Evolutionary conservation across 1,140 invertebrate genomes (phyloP).

Genomic region (Aphaenogaster rudis): DNA sequence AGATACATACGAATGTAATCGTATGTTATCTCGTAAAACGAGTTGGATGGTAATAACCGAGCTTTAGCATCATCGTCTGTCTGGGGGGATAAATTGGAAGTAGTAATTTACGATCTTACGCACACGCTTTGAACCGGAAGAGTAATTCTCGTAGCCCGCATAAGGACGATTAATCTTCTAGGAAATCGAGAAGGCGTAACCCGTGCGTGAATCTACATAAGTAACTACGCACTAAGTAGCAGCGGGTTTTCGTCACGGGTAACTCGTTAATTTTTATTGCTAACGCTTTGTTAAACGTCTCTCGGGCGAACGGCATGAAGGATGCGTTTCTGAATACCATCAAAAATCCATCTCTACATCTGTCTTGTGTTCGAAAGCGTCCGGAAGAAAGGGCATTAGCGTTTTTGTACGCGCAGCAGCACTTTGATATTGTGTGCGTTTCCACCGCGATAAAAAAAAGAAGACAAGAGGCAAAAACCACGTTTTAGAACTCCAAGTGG

Average conservation of each 20-base stretch:
- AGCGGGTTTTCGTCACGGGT: not conserved
- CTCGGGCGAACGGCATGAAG: not conserved
- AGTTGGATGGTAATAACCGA: slow-evolving; percentile 41
- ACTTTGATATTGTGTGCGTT: slow-evolving; percentile 33
- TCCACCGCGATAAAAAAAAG: not conserved
- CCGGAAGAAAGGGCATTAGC: slow-evolving; percentile 39
- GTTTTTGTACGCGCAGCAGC: slow-evolving; percentile 25
- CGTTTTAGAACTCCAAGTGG: not conserved
- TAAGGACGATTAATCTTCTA: slow-evolving; percentile 67
- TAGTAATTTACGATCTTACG: slow-evolving; percentile 55
- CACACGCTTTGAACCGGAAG: slow-evolving; percentile 67
- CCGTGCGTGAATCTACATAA: slow-evolving; percentile 20
- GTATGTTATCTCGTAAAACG: slow-evolving; percentile 6
- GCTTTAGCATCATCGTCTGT: slow-evolving; percentile 19
- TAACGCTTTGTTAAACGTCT: not conserved
- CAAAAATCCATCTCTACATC: slow-evolving; percentile 38
- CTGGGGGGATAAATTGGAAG: slow-evolving; percentile 52
- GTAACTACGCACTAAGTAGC: not conserved
- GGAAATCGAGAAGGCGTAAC: slow-evolving; percentile 59
- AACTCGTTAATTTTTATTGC: slow-evolving; percentile 18
- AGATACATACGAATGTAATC: not conserved
- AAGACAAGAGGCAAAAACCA: not conserved
- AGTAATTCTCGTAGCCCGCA: slow-evolving; percentile 73
- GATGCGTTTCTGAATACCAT: slow-evolving; percentile 42
- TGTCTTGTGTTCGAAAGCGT: not conserved